Base-by-base conservation (phyloP, 2,113 vertebrate genomes). In the Ophthalmotilapia sp. region DNA sequence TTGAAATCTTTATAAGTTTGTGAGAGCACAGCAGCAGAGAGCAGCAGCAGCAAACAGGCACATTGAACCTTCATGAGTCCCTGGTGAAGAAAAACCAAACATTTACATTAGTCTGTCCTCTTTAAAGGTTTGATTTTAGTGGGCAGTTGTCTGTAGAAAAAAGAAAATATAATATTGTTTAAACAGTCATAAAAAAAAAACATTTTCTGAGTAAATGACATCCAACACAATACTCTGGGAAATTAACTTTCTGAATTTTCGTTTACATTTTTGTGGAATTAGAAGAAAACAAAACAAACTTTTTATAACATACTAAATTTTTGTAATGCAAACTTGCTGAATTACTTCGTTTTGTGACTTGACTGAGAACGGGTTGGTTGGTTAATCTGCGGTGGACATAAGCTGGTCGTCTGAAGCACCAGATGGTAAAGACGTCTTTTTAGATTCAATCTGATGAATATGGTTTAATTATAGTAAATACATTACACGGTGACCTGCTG, bases 221-320 rank as follows among this genome's bases (percentile, higher is more conserved):
- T 40, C 0, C 1, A 73, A 45, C 21, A 47, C 14, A 47, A 47
- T 2, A 10, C 7, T 45, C 1, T 45, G 8, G 13, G 14, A 45
- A 73, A 0, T 73, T 1, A 73, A 45, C 13, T 73, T 73, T 29
- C 40, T 17, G 8, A 26, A 15, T 15, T 23, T 42, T 26, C 2
- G n/a, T 40, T 70, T 70, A 15, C 21, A 26, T 6, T 15, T 14
- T 17, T 45, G 0, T 7, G 9, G 9, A 45, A 17, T 0, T 29
- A 47, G 2, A 26, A 0, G 13, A 14, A 26, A 45, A 45, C 6
- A 42, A 70, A 10, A 19, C 8, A 5, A n/a, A 2, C 14, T 19
- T 29, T 75, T 75, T 15, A 75, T 29, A 4, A 11, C 2, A 47
- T 75, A 26, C 3, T 9, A 47, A 0, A 9, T 3, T 1, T 17